Conservation (phyloP, 2,888 invertebrate genomes). For the Furcula furcula region DNA sequence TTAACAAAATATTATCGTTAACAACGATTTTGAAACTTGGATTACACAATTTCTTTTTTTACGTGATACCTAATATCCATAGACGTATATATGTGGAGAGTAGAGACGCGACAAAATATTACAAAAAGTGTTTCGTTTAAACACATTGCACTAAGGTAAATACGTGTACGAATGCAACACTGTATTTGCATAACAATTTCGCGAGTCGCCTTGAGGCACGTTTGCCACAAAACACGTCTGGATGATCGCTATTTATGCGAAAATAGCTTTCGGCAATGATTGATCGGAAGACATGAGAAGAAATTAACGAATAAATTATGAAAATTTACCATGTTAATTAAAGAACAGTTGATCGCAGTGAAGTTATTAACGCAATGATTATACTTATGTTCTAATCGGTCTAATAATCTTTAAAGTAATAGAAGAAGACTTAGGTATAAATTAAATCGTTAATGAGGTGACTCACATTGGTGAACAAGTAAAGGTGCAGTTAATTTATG, state of each 20-base stretch:
- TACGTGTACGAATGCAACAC: constrained; percentile 38
- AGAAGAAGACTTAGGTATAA: too few relatives aligned
- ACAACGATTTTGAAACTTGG: neutral
- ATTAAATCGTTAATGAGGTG: too few relatives aligned
- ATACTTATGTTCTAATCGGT: too few relatives aligned
- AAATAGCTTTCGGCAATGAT: constrained; percentile 28
- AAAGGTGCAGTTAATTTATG: too few relatives aligned
- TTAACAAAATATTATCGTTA: neutral
- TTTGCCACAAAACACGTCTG: constrained; percentile 26
- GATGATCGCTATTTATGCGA: constrained; percentile 20
- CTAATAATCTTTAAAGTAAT: too few relatives aligned
- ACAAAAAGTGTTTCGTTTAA: constrained; percentile 12
- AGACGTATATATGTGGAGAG: too few relatives aligned
- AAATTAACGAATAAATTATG: too few relatives aligned
- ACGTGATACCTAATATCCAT: neutral
- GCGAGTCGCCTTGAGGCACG: constrained; percentile 51
- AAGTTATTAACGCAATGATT: too few relatives aligned
- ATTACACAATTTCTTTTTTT: neutral
- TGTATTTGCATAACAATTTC: constrained; percentile 68
- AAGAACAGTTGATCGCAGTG: too few relatives aligned
- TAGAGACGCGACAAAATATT: constrained; percentile 8
- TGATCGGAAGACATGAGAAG: constrained; percentile 26
- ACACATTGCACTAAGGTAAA: constrained; percentile 29
- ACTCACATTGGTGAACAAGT: too few relatives aligned
- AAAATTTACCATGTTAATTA: too few relatives aligned